Evolutionary conservation across 1,140 invertebrate species (phyloP), one percentile per base, ranked within the genome.

Genomic region (Galleria mellonella): DNA sequence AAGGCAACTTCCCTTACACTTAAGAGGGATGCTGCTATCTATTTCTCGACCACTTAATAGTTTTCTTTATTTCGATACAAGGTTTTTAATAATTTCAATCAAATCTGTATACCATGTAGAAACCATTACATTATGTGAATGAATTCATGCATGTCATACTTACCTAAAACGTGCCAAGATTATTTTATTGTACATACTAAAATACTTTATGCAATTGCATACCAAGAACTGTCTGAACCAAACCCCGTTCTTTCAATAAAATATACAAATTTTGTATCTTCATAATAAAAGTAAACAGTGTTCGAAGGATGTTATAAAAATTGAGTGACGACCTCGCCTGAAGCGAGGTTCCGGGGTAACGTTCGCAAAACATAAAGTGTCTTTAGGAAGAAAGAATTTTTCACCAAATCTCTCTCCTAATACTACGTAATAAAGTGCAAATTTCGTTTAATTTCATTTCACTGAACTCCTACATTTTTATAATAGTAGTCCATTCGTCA

Each of bases 291-390:
- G 46, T 49, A 59, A 59, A 59, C 50, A 52, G 12, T 29, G 43
- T 51, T 42, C 47, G 44, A 41, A 39, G 40, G 39, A 32, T 47
- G 14, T 43, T 49, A 41, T 51, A 58, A 57, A 58, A 59, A 54
- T 54, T 59, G 51, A 59, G 47, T 51, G 47, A 54, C 47, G 47
- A 38, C 55, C 55, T 54, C 29, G 47, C 55, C 36, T 35, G 2
- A 36, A 44, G 55, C 51, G 11, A 47, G 46, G 45, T 11, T 13
- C 8, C 29, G 32, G 31, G n/a, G 27, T 29, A 32, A 43, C 27
- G 27, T 15, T 2, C 28, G n/a, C 35, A 9, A 37, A 9, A 23
- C 2, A 6, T 23, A 23, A 2, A 23, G 17, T 23, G 4, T 17
- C 9, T 17, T 17, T n/a, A 9, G 32, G 12, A 17, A 23, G 6